A percentile compares a stretch with the other conserved stretches of the same genome.
Conservation (phyloP, 1,140 invertebrate genomes). For the Palaemon carinicauda region DNA sequence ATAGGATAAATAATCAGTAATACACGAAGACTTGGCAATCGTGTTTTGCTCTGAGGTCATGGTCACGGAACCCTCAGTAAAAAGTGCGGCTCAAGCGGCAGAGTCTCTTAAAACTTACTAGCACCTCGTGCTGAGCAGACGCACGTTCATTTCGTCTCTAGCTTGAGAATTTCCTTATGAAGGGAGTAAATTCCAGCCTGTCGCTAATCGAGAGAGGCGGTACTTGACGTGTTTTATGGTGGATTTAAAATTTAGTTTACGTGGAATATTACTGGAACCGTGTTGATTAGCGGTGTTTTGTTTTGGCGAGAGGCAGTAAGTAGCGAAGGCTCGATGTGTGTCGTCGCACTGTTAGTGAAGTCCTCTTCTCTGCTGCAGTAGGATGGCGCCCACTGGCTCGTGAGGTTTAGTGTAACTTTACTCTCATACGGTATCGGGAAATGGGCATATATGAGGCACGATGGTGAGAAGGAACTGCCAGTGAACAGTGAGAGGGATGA, state of each 20-base stretch:
- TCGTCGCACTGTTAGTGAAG: neutral
- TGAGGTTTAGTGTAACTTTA: neutral
- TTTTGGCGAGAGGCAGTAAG: slow-evolving; percentile 12
- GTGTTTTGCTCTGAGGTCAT: slow-evolving; percentile 42
- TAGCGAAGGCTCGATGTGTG: slow-evolving; percentile 1
- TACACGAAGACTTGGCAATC: slow-evolving; percentile 26
- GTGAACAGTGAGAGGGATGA: neutral
- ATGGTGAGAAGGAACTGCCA: neutral
- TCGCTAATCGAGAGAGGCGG: neutral
- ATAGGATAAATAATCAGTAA: neutral
- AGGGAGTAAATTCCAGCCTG: neutral
- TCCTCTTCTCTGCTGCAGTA: neutral
- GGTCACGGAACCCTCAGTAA: slow-evolving; percentile 48
- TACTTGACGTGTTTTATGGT: neutral
- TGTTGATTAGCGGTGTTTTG: slow-evolving; percentile 38
- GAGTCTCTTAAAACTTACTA: slow-evolving; percentile 56
- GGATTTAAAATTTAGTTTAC: neutral
- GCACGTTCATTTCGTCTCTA: neutral
- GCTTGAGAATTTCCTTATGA: neutral
- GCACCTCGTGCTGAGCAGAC: slow-evolving; percentile 29
- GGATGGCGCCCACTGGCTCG: neutral
- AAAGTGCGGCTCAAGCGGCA: slow-evolving; percentile 34
- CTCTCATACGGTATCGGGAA: neutral
- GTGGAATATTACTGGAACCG: slow-evolving; percentile 17
- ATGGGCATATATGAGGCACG: neutral